Evolutionary conservation across 1,140 invertebrate species (phyloP).

Genomic region (Philaenus spumarius): DNA sequence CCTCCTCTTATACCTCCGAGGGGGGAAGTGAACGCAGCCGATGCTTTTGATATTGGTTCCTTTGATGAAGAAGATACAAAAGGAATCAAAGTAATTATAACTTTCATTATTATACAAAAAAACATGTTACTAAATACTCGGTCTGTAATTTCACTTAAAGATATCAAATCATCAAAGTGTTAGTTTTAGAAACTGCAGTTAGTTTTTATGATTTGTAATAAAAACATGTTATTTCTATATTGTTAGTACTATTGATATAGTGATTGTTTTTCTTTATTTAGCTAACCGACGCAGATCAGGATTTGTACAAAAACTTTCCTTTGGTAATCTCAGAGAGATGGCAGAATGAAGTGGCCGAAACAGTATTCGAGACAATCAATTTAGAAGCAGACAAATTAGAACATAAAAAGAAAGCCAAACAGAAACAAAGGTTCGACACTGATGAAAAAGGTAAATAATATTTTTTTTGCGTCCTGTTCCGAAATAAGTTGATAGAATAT

Average conservation of each 20-base stretch:
- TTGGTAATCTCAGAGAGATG: constrained; percentile 97
- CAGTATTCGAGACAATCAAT: constrained; percentile 98
- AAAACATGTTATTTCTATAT: background rate
- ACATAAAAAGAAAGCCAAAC: constrained; percentile 89
- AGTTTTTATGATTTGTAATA: too few relatives aligned
- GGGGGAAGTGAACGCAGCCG: constrained; percentile 98
- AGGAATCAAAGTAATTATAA: constrained; percentile 77
- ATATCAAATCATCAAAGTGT: too few relatives aligned
- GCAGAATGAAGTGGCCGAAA: constrained; percentile 98
- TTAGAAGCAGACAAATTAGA: constrained; percentile 95
- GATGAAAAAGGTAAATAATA: constrained; percentile 86
- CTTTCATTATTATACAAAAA: background rate
- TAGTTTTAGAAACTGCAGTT: too few relatives aligned
- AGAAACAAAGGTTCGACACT: constrained; percentile 89
- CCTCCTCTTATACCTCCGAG: constrained; percentile 96
- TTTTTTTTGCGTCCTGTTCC: too few relatives aligned
- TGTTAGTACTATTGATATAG: too few relatives aligned
- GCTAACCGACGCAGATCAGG: constrained; percentile 94
- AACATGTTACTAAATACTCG: too few relatives aligned
- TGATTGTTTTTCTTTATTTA: constrained; percentile 34
- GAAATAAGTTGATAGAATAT: too few relatives aligned
- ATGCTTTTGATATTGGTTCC: constrained; percentile 99
- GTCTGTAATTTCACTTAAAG: too few relatives aligned
- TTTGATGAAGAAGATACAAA: constrained; percentile 99
- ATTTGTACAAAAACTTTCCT: constrained; percentile 98